Base-by-base conservation (phyloP, 2,113 vertebrate genomes). In the Odontophorus gujanensis region DNA sequence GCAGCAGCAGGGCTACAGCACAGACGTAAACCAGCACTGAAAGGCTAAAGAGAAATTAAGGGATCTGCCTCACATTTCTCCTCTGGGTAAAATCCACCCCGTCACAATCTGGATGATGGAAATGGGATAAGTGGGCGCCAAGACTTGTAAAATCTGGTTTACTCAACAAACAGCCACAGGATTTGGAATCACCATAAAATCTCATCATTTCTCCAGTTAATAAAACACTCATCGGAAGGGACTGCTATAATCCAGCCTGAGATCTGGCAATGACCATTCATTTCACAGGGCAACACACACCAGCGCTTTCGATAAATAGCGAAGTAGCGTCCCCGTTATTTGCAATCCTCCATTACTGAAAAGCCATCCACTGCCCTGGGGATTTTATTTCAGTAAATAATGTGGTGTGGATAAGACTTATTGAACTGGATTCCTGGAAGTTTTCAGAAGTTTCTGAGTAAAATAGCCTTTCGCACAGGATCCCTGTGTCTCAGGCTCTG, bases 151-250 rank as follows among this genome's bases (percentile, higher is more conserved):
- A 94, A 88, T 57, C 95, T 69, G 83, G 75, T 81, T 81, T 80
- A 77, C 50, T 87, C 83, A 66, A 94, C 61, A 83, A 94, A 87
- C 12, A 0, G 0, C 51, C 48, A 2, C 40, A 45, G 67, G 93
- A 76, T 90, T 94, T 81, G 50, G 53, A 89, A 91, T 87, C 8
- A 11, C 34, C 78, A 68, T 62, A 71, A 94, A 32, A 47, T 81
- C 82, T 62, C 78, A 73, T 87, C 24, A n/a, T 85, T 85, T 90
- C 87, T 90, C 83, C 91, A 80, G 92, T 94, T 94, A 87, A 95
- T 96, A 95, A 90, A 92, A 93, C 89, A 89, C 87, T 84, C 92
- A 75, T 82, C 93, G 73, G 81, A 26, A 34, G 58, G 58, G 63
- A 14, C 55, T 62, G 72, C 5, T 45, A 76, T 19, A 34, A 71